Conservation (phyloP, 64 coral and sea anemone species). For the Stichodactyla mertensii region DNA sequence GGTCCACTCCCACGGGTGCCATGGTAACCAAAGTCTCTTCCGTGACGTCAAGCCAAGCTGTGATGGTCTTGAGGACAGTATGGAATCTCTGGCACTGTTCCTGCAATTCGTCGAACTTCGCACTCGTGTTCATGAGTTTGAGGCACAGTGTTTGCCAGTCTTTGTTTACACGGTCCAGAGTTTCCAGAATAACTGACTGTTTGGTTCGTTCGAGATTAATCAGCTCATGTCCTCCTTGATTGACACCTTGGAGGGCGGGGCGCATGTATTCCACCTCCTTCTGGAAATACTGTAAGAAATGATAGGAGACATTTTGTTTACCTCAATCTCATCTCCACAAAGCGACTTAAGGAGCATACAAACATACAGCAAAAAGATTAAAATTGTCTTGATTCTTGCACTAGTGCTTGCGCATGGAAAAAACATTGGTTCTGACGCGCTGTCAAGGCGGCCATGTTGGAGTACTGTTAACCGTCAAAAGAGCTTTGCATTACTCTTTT, state of each 20-base stretch:
- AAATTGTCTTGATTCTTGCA: no score
- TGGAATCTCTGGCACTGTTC: conserved; percentile 87
- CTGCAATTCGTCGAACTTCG: conserved; percentile 77
- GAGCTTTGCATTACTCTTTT: no score
- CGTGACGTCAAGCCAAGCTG: conserved; percentile 72
- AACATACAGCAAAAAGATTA: no score
- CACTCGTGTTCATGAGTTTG: conserved; percentile 76
- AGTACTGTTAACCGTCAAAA: no score
- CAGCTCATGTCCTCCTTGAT: conserved; percentile 97
- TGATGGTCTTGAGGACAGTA: conserved; percentile 58
- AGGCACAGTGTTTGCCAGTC: conserved; percentile 93
- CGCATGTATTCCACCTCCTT: conserved; percentile 87
- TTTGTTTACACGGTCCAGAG: conserved; percentile 82
- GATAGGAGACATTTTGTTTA: no score
- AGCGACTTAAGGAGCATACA: no score
- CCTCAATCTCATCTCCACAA: no score
- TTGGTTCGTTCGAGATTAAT: conserved; percentile 82
- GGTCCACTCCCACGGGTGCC: conserved; percentile 80
- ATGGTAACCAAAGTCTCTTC: conserved; percentile 80
- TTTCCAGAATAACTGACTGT: conserved; percentile 83
- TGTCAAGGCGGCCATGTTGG: no score
- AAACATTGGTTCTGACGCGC: no score
- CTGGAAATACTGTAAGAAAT: conserved; percentile 61
- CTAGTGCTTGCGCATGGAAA: no score
- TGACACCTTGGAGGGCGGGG: conserved; percentile 82